A percentile compares a stretch with the other conserved stretches of the same genome.
These are phyloP conservation scores for Ovis aries DNA, from an alignment of 2,113 vertebrate genomes.

Conservation along the genomic window DNA sequence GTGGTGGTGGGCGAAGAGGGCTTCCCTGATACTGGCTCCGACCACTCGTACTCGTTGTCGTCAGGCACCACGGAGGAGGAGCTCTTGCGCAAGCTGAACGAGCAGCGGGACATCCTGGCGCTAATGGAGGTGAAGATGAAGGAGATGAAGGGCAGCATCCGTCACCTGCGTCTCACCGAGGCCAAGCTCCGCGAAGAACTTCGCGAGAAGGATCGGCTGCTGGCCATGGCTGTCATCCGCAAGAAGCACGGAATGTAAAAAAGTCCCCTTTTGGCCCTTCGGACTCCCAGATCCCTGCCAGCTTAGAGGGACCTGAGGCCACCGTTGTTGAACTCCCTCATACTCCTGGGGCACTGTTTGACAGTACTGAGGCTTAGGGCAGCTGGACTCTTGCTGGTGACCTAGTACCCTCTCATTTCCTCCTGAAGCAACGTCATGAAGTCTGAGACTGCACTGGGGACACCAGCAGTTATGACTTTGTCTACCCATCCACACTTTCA, in stretches of 20 bases:
- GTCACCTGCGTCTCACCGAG: conserved; percentile 91
- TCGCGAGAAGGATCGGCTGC: conserved; percentile 92
- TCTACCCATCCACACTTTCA: background rate
- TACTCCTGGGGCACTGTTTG: conserved; percentile 24
- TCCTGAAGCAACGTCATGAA: conserved; percentile 25
- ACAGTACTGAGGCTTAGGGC: conserved; percentile 59
- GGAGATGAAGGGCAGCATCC: conserved; percentile 97
- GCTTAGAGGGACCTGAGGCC: background rate
- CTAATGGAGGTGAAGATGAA: conserved; percentile 99
- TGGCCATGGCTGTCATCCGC: conserved; percentile 82
- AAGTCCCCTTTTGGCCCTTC: background rate
- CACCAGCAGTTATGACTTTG: conserved; percentile 59
- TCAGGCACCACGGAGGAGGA: conserved; percentile 95
- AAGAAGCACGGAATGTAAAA: conserved; percentile 88
- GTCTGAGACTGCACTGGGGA: conserved; percentile 38
- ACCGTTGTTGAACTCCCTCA: background rate
- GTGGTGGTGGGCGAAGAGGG: conserved; percentile 75
- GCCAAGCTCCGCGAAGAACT: conserved; percentile 94
- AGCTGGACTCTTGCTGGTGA: conserved; percentile 52
- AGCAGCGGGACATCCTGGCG: conserved; percentile 97
- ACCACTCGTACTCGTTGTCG: conserved; percentile 96
- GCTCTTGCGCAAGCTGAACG: conserved; percentile 95
- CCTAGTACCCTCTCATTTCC: conserved; percentile 24
- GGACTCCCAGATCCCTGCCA: conserved; percentile 22
- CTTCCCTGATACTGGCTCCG: conserved; percentile 80